These are phyloP conservation scores for Selene dorsalis DNA, from an alignment of 2,797 vertebrate species.

Conservation along the genomic window DNA sequence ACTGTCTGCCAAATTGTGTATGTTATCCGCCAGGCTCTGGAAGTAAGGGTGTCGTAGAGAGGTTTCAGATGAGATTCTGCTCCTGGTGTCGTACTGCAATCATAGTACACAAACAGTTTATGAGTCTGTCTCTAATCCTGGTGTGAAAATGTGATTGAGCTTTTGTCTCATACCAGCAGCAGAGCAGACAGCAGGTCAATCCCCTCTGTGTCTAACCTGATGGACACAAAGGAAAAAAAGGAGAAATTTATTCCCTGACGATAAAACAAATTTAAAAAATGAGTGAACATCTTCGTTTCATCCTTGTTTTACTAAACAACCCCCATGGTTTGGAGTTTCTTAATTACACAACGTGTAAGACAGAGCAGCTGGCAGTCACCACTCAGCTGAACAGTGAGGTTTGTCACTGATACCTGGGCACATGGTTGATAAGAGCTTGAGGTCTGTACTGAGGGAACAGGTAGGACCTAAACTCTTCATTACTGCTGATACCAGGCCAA, in stretches of 20 bases:
- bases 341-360: no score
- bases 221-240: slow-evolving; percentile 35
- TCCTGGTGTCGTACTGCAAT: slow-evolving; percentile 88
- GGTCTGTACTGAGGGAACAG: slow-evolving; percentile 84
- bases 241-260: neutral
- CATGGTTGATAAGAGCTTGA: slow-evolving; percentile 86
- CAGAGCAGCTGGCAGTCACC: no score
- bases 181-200: slow-evolving; percentile 89
- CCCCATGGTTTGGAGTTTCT: no score
- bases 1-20: slow-evolving; percentile 94
- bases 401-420: slow-evolving; percentile 82
- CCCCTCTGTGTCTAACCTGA: slow-evolving; percentile 93
- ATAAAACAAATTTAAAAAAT: neutral
- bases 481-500: slow-evolving; percentile 82
- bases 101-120: slow-evolving; percentile 31
- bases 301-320: no score
- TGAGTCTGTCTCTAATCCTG: neutral
- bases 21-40: slow-evolving; percentile 88
- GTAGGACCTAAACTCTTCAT: slow-evolving; percentile 85
- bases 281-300: no score
- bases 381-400: neutral
- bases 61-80: slow-evolving; percentile 87
- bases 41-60: slow-evolving; percentile 92
- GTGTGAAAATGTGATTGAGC: neutral
- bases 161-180: slow-evolving; percentile 84